Conservation (phyloP, 2,113 vertebrate species). For the Daphoenositta chrysoptera region DNA sequence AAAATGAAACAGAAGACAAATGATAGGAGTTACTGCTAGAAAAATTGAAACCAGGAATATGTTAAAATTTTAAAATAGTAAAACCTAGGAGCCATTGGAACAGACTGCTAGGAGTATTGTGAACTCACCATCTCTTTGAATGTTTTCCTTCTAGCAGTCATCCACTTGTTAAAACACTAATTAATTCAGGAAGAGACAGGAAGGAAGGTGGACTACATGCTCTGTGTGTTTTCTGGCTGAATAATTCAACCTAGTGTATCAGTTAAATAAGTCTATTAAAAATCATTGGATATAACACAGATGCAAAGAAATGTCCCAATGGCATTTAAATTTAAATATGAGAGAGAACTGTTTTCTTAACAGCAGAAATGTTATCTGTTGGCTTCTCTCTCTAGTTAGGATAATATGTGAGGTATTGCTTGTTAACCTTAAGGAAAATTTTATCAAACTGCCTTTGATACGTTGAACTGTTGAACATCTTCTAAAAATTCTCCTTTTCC, state of each 20-base stretch:
- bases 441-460: neutral
- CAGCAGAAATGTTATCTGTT: neutral
- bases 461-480: rapidly evolving
- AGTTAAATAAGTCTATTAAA: neutral
- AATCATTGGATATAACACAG: neutral
- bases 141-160: neutral
- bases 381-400: neutral
- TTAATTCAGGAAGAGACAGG: neutral
- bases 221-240: neutral
- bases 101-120: neutral
- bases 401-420: neutral
- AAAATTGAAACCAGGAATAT: neutral
- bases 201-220: neutral
- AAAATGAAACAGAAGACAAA: neutral
- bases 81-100: neutral
- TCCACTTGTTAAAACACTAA: neutral
- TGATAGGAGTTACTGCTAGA: neutral
- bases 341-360: neutral
- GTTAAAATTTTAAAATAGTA: neutral
- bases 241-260: neutral
- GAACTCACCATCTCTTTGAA: neutral
- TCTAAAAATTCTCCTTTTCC: neutral
- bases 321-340: neutral
- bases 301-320: neutral
- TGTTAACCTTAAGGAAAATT: neutral